Conservation (phyloP, 2,113 vertebrate genomes). For the Elephas maximus region DNA sequence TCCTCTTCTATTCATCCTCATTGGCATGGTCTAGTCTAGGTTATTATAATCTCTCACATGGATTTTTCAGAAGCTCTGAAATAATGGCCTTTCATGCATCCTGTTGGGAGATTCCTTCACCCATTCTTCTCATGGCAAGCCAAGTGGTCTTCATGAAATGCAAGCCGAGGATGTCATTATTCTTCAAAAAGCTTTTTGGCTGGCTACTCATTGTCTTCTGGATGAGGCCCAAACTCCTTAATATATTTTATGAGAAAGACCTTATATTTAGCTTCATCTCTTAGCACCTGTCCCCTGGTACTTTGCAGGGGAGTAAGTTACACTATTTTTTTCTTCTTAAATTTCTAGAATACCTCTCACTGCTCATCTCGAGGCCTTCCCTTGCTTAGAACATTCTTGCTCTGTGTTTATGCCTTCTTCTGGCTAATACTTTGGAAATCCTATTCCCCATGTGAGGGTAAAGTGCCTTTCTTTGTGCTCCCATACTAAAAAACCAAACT, state of each 20-base stretch:
- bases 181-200: not conserved
- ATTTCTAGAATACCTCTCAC: not conserved
- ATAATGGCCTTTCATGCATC: not conserved
- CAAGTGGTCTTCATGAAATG: not conserved
- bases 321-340: not conserved
- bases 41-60: not conserved
- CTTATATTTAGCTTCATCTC: not conserved
- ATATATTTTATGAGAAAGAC: not conserved
- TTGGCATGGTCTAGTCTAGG: not conserved
- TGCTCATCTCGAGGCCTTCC: not conserved
- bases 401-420: not conserved
- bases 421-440: not conserved
- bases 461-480: not conserved
- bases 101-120: not conserved
- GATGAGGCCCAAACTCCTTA: not conserved
- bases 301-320: not conserved
- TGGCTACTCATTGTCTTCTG: not conserved
- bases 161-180: not conserved
- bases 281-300: not conserved
- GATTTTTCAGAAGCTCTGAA: not conserved
- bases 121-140: not conserved
- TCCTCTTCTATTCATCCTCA: not conserved
- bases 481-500: too few relatives aligned
- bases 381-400: not conserved
- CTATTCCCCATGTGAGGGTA: fast-evolving